phyloP scores from a whole-genome alignment of 2,113 vertebrate genomes.

The Dromiciops gliroides region DNA sequence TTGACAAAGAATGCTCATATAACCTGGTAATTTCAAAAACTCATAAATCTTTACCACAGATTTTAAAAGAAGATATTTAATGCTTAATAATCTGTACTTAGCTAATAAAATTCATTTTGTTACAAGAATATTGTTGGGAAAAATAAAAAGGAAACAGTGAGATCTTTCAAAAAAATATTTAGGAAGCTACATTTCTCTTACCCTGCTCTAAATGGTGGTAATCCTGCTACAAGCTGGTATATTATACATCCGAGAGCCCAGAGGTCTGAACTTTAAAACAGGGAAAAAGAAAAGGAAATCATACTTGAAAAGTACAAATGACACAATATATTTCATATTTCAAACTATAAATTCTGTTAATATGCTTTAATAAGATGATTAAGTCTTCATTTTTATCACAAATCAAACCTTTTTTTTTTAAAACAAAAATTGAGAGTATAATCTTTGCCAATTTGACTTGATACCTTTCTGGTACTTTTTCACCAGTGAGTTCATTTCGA shows the following conservation, averaged over 20 bases:
- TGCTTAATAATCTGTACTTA: background rate
- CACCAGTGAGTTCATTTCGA: background rate
- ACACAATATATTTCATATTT: background rate
- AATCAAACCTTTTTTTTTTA: background rate
- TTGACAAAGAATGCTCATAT: background rate
- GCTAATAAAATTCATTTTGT: background rate
- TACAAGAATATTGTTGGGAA: background rate
- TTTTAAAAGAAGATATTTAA: background rate
- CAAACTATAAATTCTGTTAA: background rate
- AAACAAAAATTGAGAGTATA: background rate
- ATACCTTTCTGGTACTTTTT: background rate
- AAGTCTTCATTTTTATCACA: background rate
- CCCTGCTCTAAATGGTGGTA: constrained; percentile 99
- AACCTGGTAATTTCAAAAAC: background rate
- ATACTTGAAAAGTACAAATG: constrained; percentile 25
- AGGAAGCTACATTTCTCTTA: constrained; percentile 81
- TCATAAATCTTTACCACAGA: background rate
- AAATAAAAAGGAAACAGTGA: background rate
- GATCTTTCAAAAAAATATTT: background rate
- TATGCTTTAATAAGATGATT: background rate
- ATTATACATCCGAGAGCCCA: constrained; percentile 99
- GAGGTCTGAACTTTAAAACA: constrained; percentile 91
- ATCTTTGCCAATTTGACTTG: background rate
- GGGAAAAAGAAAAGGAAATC: constrained; percentile 45
- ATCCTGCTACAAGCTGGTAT: constrained; percentile 98